phyloP scores from a whole-genome alignment of 2,797 vertebrate genomes.

The Lycodopsis pacificus region DNA sequence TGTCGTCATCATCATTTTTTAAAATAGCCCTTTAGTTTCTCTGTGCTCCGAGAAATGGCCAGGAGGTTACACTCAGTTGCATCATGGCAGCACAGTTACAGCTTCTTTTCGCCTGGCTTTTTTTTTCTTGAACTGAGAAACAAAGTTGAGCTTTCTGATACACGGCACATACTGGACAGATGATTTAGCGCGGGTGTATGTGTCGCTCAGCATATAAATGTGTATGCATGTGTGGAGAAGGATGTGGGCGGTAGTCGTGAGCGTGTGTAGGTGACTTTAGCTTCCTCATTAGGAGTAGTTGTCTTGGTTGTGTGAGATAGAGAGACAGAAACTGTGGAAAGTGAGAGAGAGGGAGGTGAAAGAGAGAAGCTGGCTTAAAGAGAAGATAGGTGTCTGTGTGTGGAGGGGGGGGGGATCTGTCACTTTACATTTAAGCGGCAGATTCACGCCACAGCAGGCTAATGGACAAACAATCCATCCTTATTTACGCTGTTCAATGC shows the following conservation, averaged over 20 bases:
- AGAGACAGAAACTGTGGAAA: constrained; percentile 37
- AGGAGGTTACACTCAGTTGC: constrained; percentile 50
- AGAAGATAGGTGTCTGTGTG: neutral
- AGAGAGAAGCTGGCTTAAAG: constrained; percentile 30
- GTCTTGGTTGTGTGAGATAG: constrained; percentile 32
- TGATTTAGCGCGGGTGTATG: constrained; percentile 2
- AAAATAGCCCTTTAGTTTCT: constrained; percentile 50
- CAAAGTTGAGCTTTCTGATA: constrained; percentile 22
- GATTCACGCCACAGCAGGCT: constrained; percentile 74
- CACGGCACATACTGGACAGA: constrained; percentile 14
- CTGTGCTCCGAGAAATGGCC: constrained; percentile 30
- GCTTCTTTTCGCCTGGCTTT: constrained; percentile 16
- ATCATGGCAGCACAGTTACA: constrained; percentile 41
- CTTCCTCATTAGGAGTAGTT: constrained; percentile 53
- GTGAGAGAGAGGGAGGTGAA: constrained; percentile 35
- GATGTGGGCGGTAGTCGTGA: constrained; percentile 3
- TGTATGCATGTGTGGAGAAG: constrained; percentile 7
- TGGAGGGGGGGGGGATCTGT: constrained; percentile 57
- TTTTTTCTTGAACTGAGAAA: constrained; percentile 8
- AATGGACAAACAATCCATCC: constrained; percentile 84
- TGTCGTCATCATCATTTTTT: constrained; percentile 38
- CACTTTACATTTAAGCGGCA: constrained; percentile 81
- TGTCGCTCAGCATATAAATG: constrained; percentile 1
- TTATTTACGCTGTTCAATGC: constrained; percentile 83
- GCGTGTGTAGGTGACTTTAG: constrained; percentile 56